Conservation (phyloP, 2,888 invertebrate genomes). For the Eueremaeus valkanovi region DNA sequence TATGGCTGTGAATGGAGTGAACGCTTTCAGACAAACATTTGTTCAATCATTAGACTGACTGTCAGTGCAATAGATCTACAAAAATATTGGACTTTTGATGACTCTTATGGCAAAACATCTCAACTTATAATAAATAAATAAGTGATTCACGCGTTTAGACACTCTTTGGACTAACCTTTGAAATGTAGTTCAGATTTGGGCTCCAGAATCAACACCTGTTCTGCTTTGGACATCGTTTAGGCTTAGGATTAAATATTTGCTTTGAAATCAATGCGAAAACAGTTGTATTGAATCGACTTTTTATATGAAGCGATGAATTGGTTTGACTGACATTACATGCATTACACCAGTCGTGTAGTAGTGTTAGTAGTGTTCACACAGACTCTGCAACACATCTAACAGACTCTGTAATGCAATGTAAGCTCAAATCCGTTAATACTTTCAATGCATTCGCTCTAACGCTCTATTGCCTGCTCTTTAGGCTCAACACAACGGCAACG, state of each 20-base stretch:
- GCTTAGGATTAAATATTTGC: background rate
- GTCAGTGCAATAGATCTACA: background rate
- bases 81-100: background rate
- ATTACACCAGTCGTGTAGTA: too few species aligned
- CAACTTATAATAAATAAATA: background rate
- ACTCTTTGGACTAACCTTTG: slow-evolving; percentile 72
- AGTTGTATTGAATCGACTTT: too few species aligned
- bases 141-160: background rate
- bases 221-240: slow-evolving; percentile 59
- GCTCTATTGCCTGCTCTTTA: background rate
- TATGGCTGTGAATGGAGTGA: background rate
- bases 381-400: too few species aligned
- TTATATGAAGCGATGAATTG: too few species aligned
- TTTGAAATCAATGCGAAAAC: slow-evolving; percentile 3
- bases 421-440: slow-evolving; percentile 15
- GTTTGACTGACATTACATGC: slow-evolving; percentile 12
- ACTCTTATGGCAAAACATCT: background rate
- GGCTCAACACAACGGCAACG: too few species aligned
- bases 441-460: background rate
- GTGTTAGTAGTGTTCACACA: too few species aligned
- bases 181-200: slow-evolving; percentile 84
- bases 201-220: slow-evolving; percentile 78
- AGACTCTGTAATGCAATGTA: background rate
- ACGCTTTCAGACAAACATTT: background rate
- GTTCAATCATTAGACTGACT: background rate